Evolutionary conservation across 2,113 vertebrate genomes (phyloP), one percentile per base, ranked within the genome.

Genomic region (Sminthopsis crassicaudata): DNA sequence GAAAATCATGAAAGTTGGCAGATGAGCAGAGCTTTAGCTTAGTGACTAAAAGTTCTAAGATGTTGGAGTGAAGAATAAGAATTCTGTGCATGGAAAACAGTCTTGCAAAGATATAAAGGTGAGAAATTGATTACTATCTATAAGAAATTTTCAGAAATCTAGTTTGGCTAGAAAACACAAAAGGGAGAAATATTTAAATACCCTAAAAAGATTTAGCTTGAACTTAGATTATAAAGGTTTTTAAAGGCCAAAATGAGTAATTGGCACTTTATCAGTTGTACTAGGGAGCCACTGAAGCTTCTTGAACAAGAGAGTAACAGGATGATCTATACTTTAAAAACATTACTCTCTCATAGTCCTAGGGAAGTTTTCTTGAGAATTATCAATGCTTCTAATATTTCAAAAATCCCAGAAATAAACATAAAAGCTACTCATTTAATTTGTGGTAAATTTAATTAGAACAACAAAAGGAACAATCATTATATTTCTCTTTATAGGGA

Each of bases 401-500:
- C 27, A 53, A 42, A 46, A 52, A 8, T 48, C 94, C 89, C 60
- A n/a, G 1, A 76, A n/a, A 19, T 67, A 76, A 30, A n/a, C 4
- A n/a, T 2, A 4, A n/a, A 12, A 7, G 60, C 14, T 46, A 54
- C 88, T 8, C 22, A 53, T n/a, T 53, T 53, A 16, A 30, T 54
- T 91, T n/a, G 91, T 12, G 51, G 24, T 11, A 11, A 92, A 16
- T 91, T 30, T 27, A 23, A 53, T 91, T 54, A 53, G 10, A 89
- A 94, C 2, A 92, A 97, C 25, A 93, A 60, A 94, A 93, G 42
- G 46, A 94, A 42, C n/a, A 84, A 67, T 57, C 1, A 0, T 11
- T 92, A 22, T 95, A 91, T 48, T 94, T 96, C 0, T 84, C 19
- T 51, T 93, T 90, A 11, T 95, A 99, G 99, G 99, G 98, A 97